These are phyloP conservation scores for Orycteropus afer DNA, from an alignment of 2,113 vertebrate species.

Conservation along the genomic window DNA sequence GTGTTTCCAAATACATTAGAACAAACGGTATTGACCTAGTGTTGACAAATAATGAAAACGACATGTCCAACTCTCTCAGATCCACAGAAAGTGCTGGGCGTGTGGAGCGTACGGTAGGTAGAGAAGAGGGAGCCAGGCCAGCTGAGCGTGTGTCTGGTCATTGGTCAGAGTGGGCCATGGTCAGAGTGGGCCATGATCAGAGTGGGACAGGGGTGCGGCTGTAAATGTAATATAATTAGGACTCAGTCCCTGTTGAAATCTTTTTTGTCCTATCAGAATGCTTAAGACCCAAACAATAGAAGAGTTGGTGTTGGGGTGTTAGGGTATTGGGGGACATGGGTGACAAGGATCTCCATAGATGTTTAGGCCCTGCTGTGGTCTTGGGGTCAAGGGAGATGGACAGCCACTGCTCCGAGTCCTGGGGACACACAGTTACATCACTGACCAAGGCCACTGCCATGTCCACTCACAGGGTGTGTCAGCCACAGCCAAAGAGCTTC, in stretches of 20 bases:
- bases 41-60: not conserved
- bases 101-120: too few species aligned
- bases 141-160: not conserved
- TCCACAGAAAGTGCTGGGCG: accelerated
- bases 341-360: accelerated
- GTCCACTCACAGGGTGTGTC: too few species aligned
- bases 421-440: not conserved
- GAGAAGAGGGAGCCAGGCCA: not conserved
- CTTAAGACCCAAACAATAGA: not conserved
- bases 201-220: accelerated
- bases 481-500: not conserved
- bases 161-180: too few species aligned
- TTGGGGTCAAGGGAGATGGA: not conserved
- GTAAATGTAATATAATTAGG: accelerated
- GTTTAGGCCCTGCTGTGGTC: not conserved
- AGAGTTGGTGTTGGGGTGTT: accelerated
- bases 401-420: not conserved
- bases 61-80: not conserved
- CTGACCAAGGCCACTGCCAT: not conserved
- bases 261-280: not conserved
- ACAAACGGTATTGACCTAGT: too few species aligned
- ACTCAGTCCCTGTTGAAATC: not conserved
- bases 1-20: not conserved
- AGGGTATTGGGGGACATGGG: not conserved
- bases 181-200: not conserved